Percentiles rank a stretch among this genome's conserved stretches.
Conservation (phyloP, 92 coral and sea anemone genomes). For the Micromussa lordhowensis region DNA sequence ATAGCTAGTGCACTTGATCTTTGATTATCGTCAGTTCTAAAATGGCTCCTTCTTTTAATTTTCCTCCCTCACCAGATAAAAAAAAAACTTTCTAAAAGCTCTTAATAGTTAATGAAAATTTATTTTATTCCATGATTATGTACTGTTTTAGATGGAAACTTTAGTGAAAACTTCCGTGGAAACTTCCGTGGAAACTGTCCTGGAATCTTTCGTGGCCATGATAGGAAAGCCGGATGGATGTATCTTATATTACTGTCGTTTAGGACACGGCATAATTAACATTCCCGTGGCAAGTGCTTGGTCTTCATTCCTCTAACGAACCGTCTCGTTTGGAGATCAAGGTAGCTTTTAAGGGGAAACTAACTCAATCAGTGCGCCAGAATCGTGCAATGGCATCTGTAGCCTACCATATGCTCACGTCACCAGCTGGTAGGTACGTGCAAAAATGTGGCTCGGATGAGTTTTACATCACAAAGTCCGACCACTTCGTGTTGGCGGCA, state of each 20-base stretch:
- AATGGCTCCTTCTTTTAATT: too few relatives aligned
- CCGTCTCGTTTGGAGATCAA: constrained; percentile 26
- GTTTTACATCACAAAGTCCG: constrained; percentile 10
- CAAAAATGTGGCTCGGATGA: background rate
- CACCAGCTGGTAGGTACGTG: constrained; percentile 38
- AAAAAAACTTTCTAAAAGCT: too few relatives aligned
- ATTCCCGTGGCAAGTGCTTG: constrained; percentile 41
- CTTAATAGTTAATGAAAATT: too few relatives aligned
- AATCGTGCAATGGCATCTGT: constrained; percentile 39
- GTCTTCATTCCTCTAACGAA: constrained; percentile 5
- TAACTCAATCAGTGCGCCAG: constrained; percentile 33
- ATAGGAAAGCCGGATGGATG: too few relatives aligned
- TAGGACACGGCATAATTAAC: constrained; percentile 34
- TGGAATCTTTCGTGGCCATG: too few relatives aligned
- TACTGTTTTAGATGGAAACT: too few relatives aligned
- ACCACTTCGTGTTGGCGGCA: constrained; percentile 62
- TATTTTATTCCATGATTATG: too few relatives aligned
- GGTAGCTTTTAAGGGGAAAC: constrained; percentile 30
- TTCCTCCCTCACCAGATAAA: too few relatives aligned
- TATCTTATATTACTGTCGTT: constrained; percentile 7
- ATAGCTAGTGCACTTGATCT: too few relatives aligned
- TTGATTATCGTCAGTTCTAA: too few relatives aligned
- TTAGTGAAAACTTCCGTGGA: too few relatives aligned
- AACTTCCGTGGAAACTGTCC: too few relatives aligned
- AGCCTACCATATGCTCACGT: constrained; percentile 60